Evolutionary conservation across 2,888 invertebrate species (phyloP), one percentile per base, ranked within the genome.

Genomic region (Eulithis testata): DNA sequence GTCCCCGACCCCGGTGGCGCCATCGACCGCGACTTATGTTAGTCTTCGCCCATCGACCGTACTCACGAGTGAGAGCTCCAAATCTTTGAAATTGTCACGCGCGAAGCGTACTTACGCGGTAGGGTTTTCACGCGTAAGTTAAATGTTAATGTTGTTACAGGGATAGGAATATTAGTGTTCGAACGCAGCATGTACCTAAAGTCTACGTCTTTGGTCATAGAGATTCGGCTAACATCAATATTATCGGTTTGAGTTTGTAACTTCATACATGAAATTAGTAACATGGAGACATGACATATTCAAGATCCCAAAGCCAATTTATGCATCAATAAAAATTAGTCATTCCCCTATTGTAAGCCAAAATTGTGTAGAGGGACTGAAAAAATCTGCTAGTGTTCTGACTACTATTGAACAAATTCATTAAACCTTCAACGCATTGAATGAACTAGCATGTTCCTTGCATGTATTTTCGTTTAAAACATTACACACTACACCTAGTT

Each of bases 91-190:
- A 73, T 76, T 76, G 80, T 76, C 80, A 80, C 77, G 80, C 82
- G 82, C 82, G 81, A 75, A 78, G 81, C 80, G 78, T 74, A 69
- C 76, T 71, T 68, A 70, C 78, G 79, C 82, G 74, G 74, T 72
- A 72, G 76, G 76, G 70, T 63, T 60, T 54, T 58, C 60, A 66
- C 66, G 83, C 80, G 81, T 76, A 76, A 72, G 72, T 75, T 68
- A 74, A 77, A 61, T 65, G 69, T 75, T 61, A 68, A 70, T 61
- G 68, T 63, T 64, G 56, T 65, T 83, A 84, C 87, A 85, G 84
- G 87, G 85, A 86, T 84, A 86, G 77, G 60, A 80, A 73, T 73
- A 74, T 76, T 80, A 81, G 78, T 74, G 79, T 77, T 77, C 73
- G 78, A 75, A 75, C 68, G 68, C 54, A 60, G 63, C 66, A 60